These are phyloP conservation scores for Epinephelus fuscoguttatus DNA, from an alignment of 2,113 vertebrate genomes.

Conservation along the genomic window DNA sequence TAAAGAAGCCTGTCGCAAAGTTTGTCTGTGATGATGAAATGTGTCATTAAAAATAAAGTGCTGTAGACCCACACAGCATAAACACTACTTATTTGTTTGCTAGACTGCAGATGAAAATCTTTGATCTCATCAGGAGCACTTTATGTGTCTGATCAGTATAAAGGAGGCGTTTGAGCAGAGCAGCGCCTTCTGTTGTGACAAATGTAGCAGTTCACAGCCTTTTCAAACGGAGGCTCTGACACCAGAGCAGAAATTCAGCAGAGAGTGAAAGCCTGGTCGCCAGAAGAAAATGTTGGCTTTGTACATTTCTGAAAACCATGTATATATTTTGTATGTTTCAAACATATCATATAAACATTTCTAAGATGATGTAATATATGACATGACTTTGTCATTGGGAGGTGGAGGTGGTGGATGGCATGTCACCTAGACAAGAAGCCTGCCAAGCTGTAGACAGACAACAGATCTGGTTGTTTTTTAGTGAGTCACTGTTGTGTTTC, in stretches of 20 bases:
- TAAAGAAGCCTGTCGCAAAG: constrained; percentile 26
- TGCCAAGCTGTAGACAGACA: no score
- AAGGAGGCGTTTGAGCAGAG: constrained; percentile 8
- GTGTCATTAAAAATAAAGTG: constrained; percentile 39
- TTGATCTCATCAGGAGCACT: constrained; percentile 10
- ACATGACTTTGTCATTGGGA: no score
- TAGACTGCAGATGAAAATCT: constrained; percentile 17
- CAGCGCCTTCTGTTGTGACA: not conserved
- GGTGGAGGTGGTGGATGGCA: no score
- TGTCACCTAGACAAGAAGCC: no score
- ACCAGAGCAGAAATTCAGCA: not conserved
- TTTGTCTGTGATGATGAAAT: constrained; percentile 51
- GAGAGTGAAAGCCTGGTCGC: not conserved
- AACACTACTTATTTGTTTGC: constrained; percentile 29
- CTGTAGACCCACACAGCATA: constrained; percentile 5
- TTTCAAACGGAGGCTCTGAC: not conserved
- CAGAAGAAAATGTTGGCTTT: no score
- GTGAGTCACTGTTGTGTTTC: no score
- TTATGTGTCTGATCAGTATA: constrained; percentile 18
- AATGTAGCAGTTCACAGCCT: not conserved
- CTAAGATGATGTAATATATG: no score
- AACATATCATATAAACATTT: no score
- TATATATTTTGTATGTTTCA: no score
- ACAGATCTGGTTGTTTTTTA: no score
- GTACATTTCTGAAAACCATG: no score